Evolutionary conservation across 2,888 invertebrate genomes (phyloP).

Genomic region (Aphidoletes aphidimyza): DNA sequence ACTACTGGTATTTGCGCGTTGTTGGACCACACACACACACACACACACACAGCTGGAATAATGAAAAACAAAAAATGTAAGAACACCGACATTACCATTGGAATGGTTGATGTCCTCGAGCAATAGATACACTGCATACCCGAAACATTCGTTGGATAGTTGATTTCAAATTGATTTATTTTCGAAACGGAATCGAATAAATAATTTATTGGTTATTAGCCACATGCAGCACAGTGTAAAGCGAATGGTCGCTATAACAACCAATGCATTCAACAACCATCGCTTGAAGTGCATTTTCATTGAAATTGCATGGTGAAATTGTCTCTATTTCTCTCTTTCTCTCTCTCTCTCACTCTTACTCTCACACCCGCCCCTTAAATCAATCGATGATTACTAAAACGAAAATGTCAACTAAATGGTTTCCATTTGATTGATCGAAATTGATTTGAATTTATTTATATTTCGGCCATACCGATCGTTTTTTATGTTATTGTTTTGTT

Average conservation of each 20-base stretch:
- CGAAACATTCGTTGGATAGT: neutral
- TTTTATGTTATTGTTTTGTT: too few species aligned
- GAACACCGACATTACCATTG: neutral
- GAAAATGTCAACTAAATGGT: neutral
- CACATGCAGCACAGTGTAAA: neutral
- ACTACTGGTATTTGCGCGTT: neutral
- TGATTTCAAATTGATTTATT: constrained; percentile 42
- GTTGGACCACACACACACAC: neutral
- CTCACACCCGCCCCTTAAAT: too few species aligned
- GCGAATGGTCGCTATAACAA: neutral
- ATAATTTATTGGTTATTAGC: constrained; percentile 28
- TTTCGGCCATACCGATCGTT: too few species aligned
- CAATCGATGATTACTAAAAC: neutral
- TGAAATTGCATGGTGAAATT: neutral
- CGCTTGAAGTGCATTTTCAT: neutral
- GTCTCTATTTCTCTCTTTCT: too few species aligned
- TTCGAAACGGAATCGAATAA: constrained; percentile 18
- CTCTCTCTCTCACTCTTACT: too few species aligned
- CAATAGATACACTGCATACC: neutral
- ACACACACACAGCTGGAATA: neutral
- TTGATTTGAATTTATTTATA: too few species aligned
- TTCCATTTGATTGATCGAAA: too few species aligned
- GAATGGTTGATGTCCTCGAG: neutral
- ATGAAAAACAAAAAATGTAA: neutral
- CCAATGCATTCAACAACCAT: constrained; percentile 10